Percentiles rank a stretch among this genome's conserved stretches.
Evolutionary conservation across 35 echinoderm and acorn worm genomes (phyloP).

Genomic region (Diadema setosum): DNA sequence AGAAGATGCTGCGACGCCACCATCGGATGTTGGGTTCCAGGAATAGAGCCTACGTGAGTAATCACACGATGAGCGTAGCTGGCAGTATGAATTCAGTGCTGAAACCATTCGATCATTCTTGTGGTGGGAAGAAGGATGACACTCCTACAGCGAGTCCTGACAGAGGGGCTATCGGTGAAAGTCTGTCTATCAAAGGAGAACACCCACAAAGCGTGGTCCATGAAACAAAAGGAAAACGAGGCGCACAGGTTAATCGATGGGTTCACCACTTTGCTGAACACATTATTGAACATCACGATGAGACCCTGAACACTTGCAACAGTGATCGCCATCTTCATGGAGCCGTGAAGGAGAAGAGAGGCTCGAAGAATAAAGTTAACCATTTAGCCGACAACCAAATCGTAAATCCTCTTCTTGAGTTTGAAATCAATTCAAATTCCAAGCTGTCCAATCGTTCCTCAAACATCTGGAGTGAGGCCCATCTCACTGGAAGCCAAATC

Average conservation of each 20-base stretch:
- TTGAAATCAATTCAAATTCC: too few species aligned
- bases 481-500: neutral
- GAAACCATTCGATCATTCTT: too few species aligned
- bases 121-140: too few species aligned
- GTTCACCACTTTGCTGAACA: conserved; percentile 22
- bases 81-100: too few species aligned
- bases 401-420: neutral
- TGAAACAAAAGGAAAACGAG: neutral
- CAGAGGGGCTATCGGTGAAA: too few species aligned
- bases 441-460: neutral
- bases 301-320: neutral
- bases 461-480: neutral
- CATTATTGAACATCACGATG: conserved; percentile 14
- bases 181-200: too few species aligned
- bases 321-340: neutral
- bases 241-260: neutral
- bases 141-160: too few species aligned
- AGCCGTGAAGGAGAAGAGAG: neutral
- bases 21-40: neutral
- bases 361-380: neutral
- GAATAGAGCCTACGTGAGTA: too few species aligned
- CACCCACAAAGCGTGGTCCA: too few species aligned
- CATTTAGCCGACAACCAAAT: neutral
- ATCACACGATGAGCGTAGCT: too few species aligned
- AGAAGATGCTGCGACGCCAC: neutral